These are phyloP conservation scores for Rhinopomastus cyanomelas DNA, from an alignment of 2,113 vertebrate species.

Conservation along the genomic window DNA sequence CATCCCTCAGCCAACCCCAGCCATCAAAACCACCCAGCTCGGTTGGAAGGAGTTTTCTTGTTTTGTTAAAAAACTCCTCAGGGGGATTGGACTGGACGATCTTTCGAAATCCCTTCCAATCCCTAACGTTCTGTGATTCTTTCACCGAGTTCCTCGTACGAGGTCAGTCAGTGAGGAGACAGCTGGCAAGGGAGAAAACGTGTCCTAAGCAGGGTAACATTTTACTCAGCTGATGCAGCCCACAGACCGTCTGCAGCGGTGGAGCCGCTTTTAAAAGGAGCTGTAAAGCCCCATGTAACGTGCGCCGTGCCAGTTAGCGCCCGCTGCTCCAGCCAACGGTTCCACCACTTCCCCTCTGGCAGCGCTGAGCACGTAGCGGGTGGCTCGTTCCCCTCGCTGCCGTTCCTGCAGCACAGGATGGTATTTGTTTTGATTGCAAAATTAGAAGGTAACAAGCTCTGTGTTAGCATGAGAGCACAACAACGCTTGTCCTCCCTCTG, in stretches of 20 bases:
- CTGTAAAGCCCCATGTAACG: neutral
- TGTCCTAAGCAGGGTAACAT: neutral
- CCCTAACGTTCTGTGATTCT: too few species aligned
- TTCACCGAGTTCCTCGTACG: neutral
- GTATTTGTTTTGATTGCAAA: neutral
- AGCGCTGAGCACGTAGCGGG: neutral
- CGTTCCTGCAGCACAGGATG: neutral
- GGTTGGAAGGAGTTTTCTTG: neutral
- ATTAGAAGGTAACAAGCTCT: neutral
- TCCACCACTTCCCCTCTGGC: conserved; percentile 37
- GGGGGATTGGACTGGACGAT: too few species aligned
- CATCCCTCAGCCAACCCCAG: neutral
- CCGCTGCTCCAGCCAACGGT: conserved; percentile 33
- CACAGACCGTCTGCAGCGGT: conserved; percentile 26
- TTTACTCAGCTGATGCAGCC: neutral
- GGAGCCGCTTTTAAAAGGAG: conserved; percentile 17
- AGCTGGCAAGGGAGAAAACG: neutral
- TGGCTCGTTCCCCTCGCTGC: neutral
- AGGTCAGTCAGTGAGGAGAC: neutral
- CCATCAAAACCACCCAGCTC: neutral
- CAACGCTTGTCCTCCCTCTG: neutral
- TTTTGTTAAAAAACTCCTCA: too few species aligned
- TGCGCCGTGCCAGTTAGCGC: neutral
- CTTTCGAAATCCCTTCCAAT: too few species aligned
- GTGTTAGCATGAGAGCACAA: neutral